Percentiles rank a stretch among this genome's conserved stretches.
Conservation (phyloP, 2,113 vertebrate genomes). For the Columba livia region DNA sequence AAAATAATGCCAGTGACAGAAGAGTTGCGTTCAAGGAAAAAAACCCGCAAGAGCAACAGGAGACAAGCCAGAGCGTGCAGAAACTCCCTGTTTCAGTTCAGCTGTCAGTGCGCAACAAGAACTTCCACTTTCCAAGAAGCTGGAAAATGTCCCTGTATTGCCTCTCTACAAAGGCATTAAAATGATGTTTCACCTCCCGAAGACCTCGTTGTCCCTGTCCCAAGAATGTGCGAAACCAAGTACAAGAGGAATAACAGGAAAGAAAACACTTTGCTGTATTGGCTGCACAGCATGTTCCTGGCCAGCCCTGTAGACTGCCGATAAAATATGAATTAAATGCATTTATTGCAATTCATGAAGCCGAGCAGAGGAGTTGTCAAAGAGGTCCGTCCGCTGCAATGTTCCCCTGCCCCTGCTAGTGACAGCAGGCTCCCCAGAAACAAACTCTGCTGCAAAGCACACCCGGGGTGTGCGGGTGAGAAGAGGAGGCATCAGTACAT, state of each 20-base stretch:
- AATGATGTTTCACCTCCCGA: neutral
- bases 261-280: neutral
- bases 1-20: neutral
- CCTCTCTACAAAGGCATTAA: neutral
- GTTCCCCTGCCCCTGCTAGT: neutral
- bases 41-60: neutral
- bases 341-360: neutral
- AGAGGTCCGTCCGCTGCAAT: neutral
- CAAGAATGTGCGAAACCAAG: neutral
- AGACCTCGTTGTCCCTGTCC: neutral
- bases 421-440: neutral
- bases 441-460: neutral
- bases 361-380: neutral
- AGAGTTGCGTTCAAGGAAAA: accelerated
- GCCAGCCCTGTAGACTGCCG: neutral
- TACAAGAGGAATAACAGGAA: neutral
- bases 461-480: neutral
- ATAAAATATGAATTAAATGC: neutral
- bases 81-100: neutral
- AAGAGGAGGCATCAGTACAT: accelerated
- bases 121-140: conserved; percentile 24
- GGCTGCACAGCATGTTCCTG: neutral
- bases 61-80: neutral
- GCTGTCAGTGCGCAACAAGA: neutral
- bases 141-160: neutral